Percentiles rank a stretch among this genome's conserved stretches.
phyloP scores from a whole-genome alignment of 2,797 vertebrate species.

The Telmatherina bonti region DNA sequence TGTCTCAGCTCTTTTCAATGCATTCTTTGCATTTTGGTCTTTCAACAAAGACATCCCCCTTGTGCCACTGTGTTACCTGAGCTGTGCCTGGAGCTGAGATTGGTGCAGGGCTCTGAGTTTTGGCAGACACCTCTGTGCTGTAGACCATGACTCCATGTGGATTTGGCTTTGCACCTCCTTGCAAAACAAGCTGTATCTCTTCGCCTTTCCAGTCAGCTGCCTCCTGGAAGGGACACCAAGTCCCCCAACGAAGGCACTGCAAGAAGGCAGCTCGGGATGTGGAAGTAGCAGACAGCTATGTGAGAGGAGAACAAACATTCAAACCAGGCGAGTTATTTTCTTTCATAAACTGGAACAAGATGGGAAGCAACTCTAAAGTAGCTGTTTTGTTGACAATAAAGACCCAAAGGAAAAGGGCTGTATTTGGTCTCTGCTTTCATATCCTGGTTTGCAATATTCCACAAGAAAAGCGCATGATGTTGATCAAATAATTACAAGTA shows the following conservation, averaged over 20 bases:
- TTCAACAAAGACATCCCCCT: slow-evolving; percentile 34
- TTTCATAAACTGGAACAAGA: not conserved
- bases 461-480: not conserved
- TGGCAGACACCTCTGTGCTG: slow-evolving; percentile 62
- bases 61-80: slow-evolving; percentile 57
- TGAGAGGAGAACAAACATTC: slow-evolving; percentile 22
- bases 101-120: slow-evolving; percentile 54
- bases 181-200: slow-evolving; percentile 84
- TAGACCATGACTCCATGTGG: slow-evolving; percentile 89
- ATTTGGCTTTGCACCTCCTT: slow-evolving; percentile 82
- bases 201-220: slow-evolving; percentile 45
- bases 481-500: not conserved
- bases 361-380: not conserved
- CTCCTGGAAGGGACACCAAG: slow-evolving; percentile 84
- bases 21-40: slow-evolving; percentile 29
- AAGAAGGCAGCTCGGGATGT: slow-evolving; percentile 81
- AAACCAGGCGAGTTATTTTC: not conserved
- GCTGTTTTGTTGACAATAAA: not conserved
- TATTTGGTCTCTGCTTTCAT: not conserved
- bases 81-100: slow-evolving; percentile 37
- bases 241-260: slow-evolving; percentile 90
- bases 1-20: slow-evolving; percentile 21
- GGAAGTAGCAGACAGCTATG: slow-evolving; percentile 77
- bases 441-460: not conserved
- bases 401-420: not conserved